Conservation (phyloP, 2,797 vertebrate species). For the Enteromius viviparus region DNA sequence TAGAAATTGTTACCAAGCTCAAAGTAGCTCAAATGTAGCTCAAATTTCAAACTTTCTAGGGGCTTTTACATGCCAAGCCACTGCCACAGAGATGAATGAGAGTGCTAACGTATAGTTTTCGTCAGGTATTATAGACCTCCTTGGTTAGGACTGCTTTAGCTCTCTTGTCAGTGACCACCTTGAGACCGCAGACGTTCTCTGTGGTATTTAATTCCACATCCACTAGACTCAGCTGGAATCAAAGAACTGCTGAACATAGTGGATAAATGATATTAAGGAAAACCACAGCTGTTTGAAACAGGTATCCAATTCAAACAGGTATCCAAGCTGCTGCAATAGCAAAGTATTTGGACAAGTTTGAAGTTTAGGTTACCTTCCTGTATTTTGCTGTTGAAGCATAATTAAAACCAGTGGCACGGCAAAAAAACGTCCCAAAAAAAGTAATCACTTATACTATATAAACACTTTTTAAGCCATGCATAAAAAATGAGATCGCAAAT, state of each 20-base stretch:
- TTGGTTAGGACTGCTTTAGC: constrained; percentile 1
- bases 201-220: constrained; percentile 42
- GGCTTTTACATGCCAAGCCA: background rate
- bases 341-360: background rate
- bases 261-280: constrained; percentile 26
- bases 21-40: no score
- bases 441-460: constrained; percentile 40
- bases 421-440: constrained; percentile 19
- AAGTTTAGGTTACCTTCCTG: constrained; percentile 37
- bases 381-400: constrained; percentile 8
- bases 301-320: constrained; percentile 6
- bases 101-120: background rate
- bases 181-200: background rate
- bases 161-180: constrained; percentile 18
- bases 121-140: constrained; percentile 4
- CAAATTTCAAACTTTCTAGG: background rate
- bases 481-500: constrained; percentile 46
- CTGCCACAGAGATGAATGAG: background rate
- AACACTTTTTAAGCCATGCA: constrained; percentile 46
- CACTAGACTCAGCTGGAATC: constrained; percentile 22
- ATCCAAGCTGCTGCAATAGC: background rate
- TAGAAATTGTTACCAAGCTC: no score
- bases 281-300: constrained; percentile 9
- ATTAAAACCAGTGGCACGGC: background rate
- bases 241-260: constrained; percentile 11